Evolutionary conservation across 2,113 vertebrate species (phyloP).

Genomic region (Barbus barbus): DNA sequence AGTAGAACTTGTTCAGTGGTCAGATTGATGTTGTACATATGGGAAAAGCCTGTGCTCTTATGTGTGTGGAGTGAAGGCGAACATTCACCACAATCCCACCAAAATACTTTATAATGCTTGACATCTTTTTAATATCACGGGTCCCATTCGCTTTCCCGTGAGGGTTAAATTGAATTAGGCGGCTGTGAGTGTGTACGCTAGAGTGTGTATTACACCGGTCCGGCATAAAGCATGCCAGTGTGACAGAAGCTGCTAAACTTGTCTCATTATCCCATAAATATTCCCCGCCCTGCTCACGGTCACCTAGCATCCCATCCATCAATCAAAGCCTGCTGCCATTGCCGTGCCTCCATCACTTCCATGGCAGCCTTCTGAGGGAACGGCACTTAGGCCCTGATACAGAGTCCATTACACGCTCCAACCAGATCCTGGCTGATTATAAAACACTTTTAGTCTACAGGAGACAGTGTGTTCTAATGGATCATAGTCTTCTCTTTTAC

Average conservation of each 20-base stretch:
- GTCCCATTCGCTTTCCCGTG: not conserved
- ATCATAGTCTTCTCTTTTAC: slow-evolving; percentile 20
- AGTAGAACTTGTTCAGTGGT: slow-evolving; percentile 32
- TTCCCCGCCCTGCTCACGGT: slow-evolving; percentile 26
- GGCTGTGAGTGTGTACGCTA: not conserved
- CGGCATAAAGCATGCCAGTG: slow-evolving; percentile 24
- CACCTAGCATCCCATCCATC: slow-evolving; percentile 43
- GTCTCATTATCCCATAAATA: slow-evolving; percentile 49
- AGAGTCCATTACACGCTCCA: slow-evolving; percentile 23
- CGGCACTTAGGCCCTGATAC: not conserved
- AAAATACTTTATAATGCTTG: slow-evolving; percentile 46
- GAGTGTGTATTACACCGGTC: slow-evolving; percentile 13
- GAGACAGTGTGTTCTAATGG: slow-evolving; percentile 14
- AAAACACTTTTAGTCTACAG: slow-evolving; percentile 13
- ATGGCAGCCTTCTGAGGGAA: slow-evolving; percentile 6
- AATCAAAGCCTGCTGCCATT: slow-evolving; percentile 18
- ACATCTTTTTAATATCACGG: slow-evolving; percentile 49
- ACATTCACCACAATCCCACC: slow-evolving; percentile 29
- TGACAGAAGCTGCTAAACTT: slow-evolving; percentile 30
- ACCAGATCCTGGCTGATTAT: slow-evolving; percentile 14
- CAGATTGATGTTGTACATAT: slow-evolving; percentile 33
- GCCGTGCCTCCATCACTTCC: slow-evolving; percentile 26
- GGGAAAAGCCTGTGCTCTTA: slow-evolving; percentile 22
- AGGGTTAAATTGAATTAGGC: slow-evolving; percentile 32
- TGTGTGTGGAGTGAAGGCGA: slow-evolving; percentile 13